phyloP scores from a whole-genome alignment of 2,888 invertebrate genomes.

The Gonocerus acuteangulatus region DNA sequence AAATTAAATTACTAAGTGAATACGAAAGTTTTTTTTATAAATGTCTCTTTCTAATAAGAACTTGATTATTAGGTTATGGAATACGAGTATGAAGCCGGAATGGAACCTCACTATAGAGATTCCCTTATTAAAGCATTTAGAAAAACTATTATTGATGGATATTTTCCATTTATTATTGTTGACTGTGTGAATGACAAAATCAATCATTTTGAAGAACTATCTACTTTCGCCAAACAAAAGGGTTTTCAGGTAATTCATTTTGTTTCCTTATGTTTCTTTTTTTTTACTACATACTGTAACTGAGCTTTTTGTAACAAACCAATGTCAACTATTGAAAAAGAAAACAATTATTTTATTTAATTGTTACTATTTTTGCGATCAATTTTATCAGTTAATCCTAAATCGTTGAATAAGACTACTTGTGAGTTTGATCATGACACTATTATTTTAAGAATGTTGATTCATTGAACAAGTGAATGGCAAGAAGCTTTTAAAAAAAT shows the following conservation, averaged over 20 bases:
- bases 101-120: conserved; percentile 72
- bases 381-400: too few species aligned
- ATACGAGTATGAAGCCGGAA: conserved; percentile 79
- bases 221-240: conserved; percentile 74
- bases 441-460: too few species aligned
- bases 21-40: conserved; percentile 1
- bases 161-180: conserved; percentile 85
- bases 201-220: conserved; percentile 76
- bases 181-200: conserved; percentile 83
- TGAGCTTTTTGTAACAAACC: neutral
- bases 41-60: neutral
- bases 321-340: neutral
- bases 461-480: too few species aligned
- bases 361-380: too few species aligned
- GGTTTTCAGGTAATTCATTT: conserved; percentile 64
- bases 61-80: conserved; percentile 57
- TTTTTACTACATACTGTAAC: neutral
- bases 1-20: conserved; percentile 25
- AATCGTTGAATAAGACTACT: too few species aligned
- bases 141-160: conserved; percentile 81
- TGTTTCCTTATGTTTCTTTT: neutral
- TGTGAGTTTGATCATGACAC: too few species aligned
- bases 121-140: conserved; percentile 83
- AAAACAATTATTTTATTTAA: too few species aligned
- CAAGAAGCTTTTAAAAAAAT: too few species aligned